Conservation (phyloP, 2,888 invertebrate species). For the Acleris emargana region DNA sequence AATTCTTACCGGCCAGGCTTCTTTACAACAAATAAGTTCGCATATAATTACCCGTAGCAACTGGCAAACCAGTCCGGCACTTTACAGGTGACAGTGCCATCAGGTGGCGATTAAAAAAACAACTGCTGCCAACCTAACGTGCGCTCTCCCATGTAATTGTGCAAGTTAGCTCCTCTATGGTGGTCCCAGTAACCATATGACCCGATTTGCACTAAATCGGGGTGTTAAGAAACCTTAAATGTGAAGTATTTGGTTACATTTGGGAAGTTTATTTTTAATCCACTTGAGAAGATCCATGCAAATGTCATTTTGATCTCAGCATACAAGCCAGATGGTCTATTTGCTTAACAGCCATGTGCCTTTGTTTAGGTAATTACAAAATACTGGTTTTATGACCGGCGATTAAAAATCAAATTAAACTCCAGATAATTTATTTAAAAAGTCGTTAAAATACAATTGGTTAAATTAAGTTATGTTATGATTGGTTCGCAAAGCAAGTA, state of each 20-base stretch:
- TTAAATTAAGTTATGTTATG: slow-evolving; percentile 13
- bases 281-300: slow-evolving; percentile 5
- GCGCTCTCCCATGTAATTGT: slow-evolving; percentile 61
- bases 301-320: slow-evolving; percentile 4
- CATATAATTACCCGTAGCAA: slow-evolving; percentile 32
- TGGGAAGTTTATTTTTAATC: slow-evolving; percentile 3
- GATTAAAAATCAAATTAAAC: slow-evolving; percentile 15
- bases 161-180: slow-evolving; percentile 45
- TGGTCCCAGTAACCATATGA: slow-evolving; percentile 62
- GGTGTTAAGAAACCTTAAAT: slow-evolving; percentile 49
- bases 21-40: slow-evolving; percentile 33
- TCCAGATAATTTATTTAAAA: slow-evolving; percentile 21
- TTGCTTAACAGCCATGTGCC: slow-evolving; percentile 16
- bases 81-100: slow-evolving; percentile 36
- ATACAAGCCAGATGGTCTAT: slow-evolving; percentile 12
- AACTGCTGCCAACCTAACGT: slow-evolving; percentile 41
- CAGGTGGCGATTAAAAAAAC: slow-evolving; percentile 28
- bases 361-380: slow-evolving; percentile 22
- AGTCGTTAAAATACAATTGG: slow-evolving; percentile 24
- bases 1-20: slow-evolving; percentile 13
- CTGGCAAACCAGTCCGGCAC: slow-evolving; percentile 34
- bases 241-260: slow-evolving; percentile 23
- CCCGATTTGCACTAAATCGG: slow-evolving; percentile 41
- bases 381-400: slow-evolving; percentile 23
- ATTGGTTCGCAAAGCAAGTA: neutral